A percentile compares a stretch with the other conserved stretches of the same genome.
Evolutionary conservation across 2,113 vertebrate genomes (phyloP).

Genomic region (Dicrurus megarhynchus): DNA sequence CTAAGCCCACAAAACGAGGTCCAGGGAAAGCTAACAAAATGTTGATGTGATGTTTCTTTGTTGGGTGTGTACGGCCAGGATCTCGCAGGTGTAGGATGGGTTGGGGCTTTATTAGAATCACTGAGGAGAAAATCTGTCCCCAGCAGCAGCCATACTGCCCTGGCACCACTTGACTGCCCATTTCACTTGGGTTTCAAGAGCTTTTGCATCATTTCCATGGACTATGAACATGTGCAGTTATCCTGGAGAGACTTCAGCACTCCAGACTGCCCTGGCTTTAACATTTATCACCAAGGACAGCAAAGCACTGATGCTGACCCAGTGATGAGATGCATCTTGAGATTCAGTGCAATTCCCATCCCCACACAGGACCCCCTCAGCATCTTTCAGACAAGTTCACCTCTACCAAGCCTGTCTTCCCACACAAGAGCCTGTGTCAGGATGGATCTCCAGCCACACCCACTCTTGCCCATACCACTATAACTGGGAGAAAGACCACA

Average conservation of each 20-base stretch:
- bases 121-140: background rate
- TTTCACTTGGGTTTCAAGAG: background rate
- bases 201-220: background rate
- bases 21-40: background rate
- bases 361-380: background rate
- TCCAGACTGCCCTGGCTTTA: background rate
- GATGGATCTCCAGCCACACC: background rate
- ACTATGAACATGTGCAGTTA: background rate
- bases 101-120: background rate
- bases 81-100: background rate
- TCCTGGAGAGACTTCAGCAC: background rate
- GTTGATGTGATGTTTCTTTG: background rate
- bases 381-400: background rate
- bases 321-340: background rate
- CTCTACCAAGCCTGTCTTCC: background rate
- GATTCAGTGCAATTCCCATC: background rate
- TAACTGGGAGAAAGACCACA: background rate
- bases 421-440: no score
- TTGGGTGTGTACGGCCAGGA: background rate
- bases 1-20: background rate
- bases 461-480: background rate
- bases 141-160: background rate
- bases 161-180: fast-evolving
- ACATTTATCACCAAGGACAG: background rate
- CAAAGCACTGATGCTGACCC: background rate